Conservation (phyloP, 2,888 invertebrate genomes). For the Habrosyne pyritoides region DNA sequence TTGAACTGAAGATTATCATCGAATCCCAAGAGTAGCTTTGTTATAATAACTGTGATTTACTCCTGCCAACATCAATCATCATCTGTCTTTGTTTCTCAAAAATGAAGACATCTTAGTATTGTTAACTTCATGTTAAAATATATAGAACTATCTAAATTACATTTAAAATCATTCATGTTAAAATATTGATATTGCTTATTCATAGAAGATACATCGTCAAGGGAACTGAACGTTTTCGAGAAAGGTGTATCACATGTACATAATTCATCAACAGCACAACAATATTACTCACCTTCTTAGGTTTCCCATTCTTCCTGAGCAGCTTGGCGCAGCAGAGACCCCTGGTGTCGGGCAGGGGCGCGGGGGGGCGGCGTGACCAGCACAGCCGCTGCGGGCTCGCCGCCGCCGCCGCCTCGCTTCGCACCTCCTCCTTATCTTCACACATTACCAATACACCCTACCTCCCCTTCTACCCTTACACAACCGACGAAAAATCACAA, state of each 20-base stretch:
- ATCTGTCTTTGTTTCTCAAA: neutral
- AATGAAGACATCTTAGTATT: neutral
- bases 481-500: conserved; percentile 69
- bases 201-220: no score
- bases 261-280: neutral
- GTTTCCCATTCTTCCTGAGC: conserved; percentile 91
- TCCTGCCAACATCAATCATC: neutral
- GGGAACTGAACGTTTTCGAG: neutral
- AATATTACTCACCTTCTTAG: conserved; percentile 86
- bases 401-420: conserved; percentile 65
- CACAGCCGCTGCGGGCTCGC: conserved; percentile 68
- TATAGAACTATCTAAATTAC: neutral
- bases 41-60: neutral
- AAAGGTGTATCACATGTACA: neutral
- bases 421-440: conserved; percentile 77
- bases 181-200: neutral
- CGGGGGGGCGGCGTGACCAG: conserved; percentile 73
- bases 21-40: neutral
- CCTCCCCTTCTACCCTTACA: conserved; percentile 50
- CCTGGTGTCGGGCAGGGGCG: conserved; percentile 87
- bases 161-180: neutral
- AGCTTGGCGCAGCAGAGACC: conserved; percentile 93
- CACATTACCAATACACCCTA: conserved; percentile 63
- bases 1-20: neutral
- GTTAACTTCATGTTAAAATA: neutral